These are phyloP conservation scores for Thalpophila matura DNA, from an alignment of 2,888 invertebrate species.

Conservation along the genomic window DNA sequence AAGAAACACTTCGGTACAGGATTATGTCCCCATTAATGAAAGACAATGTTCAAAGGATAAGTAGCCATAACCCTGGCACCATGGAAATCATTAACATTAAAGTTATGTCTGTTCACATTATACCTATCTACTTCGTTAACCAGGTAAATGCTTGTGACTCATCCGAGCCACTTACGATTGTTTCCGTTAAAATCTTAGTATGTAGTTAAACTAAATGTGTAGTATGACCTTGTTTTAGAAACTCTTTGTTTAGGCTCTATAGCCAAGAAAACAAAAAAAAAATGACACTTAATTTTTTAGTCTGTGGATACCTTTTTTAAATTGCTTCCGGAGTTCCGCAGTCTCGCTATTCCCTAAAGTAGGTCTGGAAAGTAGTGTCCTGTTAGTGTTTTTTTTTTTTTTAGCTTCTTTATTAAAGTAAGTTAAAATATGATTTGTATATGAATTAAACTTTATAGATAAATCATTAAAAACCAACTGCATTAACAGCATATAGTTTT, in stretches of 20 bases:
- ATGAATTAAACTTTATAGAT: too few species aligned
- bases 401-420: too few species aligned
- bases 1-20: slow-evolving; percentile 24
- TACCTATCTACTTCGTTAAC: slow-evolving; percentile 33
- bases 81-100: slow-evolving; percentile 40
- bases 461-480: too few species aligned
- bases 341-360: too few species aligned
- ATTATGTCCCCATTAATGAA: slow-evolving; percentile 38
- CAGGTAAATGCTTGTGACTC: slow-evolving; percentile 44
- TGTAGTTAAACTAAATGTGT: too few species aligned
- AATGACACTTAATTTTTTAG: neutral
- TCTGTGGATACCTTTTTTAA: too few species aligned
- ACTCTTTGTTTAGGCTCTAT: slow-evolving; percentile 16
- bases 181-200: slow-evolving; percentile 35
- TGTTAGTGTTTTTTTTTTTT: too few species aligned
- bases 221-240: slow-evolving; percentile 16
- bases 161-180: slow-evolving; percentile 32
- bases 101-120: slow-evolving; percentile 38
- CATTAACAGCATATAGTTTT: too few species aligned
- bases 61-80: slow-evolving; percentile 25
- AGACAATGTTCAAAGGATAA: slow-evolving; percentile 34
- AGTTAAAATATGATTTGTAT: too few species aligned
- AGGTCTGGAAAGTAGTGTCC: too few species aligned
- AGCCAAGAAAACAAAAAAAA: neutral
- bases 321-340: too few species aligned